Evolutionary conservation across 2,888 invertebrate species (phyloP).

Genomic region (Athrips mouffetella): DNA sequence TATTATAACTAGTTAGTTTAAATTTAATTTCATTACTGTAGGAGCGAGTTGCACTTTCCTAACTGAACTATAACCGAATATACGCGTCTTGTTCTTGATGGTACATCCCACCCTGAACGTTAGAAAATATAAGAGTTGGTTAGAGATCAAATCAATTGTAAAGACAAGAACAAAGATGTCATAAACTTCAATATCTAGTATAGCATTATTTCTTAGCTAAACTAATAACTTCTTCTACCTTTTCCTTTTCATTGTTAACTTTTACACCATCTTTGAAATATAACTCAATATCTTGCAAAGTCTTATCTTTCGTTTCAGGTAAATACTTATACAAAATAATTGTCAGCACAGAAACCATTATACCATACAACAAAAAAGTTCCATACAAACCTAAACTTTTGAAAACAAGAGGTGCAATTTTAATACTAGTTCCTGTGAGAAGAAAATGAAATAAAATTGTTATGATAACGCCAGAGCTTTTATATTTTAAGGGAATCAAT

Average conservation of each 20-base stretch:
- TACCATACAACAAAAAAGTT: conserved; percentile 36
- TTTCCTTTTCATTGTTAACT: background rate
- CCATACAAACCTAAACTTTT: conserved; percentile 40
- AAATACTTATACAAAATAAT: conserved; percentile 24
- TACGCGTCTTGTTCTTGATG: no score
- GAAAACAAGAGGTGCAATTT: conserved; percentile 46
- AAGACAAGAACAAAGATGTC: no score
- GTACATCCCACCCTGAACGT: no score
- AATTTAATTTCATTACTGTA: no score
- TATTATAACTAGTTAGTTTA: no score
- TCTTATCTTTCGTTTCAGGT: conserved; percentile 34
- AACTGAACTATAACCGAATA: no score
- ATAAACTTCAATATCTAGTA: no score
- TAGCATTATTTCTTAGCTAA: no score
- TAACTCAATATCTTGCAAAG: conserved; percentile 1
- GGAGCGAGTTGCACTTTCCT: no score
- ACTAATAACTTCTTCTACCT: background rate
- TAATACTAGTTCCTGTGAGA: conserved; percentile 38
- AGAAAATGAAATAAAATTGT: conserved; percentile 36
- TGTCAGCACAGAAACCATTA: conserved; percentile 22
- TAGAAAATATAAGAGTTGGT: no score
- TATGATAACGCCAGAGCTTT: conserved; percentile 39
- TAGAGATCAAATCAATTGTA: no score
- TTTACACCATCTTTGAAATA: background rate
- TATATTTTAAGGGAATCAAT: conserved; percentile 44